A percentile compares a stretch with the other conserved stretches of the same genome.
phyloP scores from a whole-genome alignment of 2,113 vertebrate genomes.

The Archilochus colubris region DNA sequence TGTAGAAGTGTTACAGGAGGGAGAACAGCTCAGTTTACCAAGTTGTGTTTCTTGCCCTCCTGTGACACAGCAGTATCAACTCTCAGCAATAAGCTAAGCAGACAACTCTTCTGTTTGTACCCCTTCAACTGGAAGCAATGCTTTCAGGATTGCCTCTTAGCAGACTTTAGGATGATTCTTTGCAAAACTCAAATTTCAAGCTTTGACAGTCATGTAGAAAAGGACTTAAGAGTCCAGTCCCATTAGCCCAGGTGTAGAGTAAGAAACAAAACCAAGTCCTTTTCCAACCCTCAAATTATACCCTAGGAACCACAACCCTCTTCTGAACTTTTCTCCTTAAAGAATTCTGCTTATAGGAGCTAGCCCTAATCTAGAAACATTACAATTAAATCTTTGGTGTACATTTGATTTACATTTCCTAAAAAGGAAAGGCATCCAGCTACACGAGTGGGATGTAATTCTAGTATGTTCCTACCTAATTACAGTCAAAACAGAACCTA shows the following conservation, averaged over 20 bases:
- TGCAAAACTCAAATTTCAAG: not conserved
- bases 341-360: not conserved
- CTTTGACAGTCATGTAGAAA: not conserved
- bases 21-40: not conserved
- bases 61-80: not conserved
- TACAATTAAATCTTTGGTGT: not conserved
- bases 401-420: not conserved
- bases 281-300: not conserved
- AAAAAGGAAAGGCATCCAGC: not conserved
- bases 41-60: not conserved
- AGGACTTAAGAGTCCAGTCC: not conserved
- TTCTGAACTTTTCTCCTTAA: not conserved
- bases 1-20: not conserved
- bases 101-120: not conserved
- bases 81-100: not conserved
- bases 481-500: not conserved
- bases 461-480: not conserved
- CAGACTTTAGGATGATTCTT: not conserved
- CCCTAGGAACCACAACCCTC: not conserved
- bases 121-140: not conserved
- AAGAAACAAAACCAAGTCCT: not conserved
- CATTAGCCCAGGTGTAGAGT: not conserved
- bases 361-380: not conserved
- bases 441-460: not conserved
- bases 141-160: not conserved